Conservation (phyloP, 2,113 vertebrate species). For the Rhinoptilus africanus region DNA sequence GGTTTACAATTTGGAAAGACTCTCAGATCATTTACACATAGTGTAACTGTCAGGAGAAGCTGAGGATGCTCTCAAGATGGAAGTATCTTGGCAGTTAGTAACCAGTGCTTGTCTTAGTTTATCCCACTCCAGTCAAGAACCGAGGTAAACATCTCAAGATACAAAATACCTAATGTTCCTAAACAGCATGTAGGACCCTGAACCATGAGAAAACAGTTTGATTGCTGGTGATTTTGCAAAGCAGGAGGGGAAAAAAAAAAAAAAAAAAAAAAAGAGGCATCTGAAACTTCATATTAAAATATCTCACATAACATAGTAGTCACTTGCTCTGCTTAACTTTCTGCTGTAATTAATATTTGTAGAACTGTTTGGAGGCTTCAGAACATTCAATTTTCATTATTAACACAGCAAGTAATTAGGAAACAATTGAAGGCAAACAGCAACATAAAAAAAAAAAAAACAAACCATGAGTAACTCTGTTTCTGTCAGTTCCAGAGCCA, state of each 20-base stretch:
- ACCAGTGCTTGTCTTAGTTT: background rate
- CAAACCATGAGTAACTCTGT: background rate
- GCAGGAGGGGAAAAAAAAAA: too few species aligned
- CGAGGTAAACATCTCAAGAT: background rate
- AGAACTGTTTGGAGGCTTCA: background rate
- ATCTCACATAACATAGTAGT: background rate
- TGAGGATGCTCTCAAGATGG: background rate
- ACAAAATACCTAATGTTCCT: background rate
- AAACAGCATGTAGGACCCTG: background rate
- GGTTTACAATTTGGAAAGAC: background rate
- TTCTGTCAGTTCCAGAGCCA: background rate
- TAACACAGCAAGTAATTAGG: background rate
- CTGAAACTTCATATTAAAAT: background rate
- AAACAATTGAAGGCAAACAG: background rate
- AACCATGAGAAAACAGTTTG: background rate
- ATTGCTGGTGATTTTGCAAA: background rate
- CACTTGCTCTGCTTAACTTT: background rate
- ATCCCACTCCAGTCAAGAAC: background rate
- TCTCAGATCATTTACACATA: background rate
- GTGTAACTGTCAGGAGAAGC: background rate
- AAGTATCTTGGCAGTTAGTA: background rate
- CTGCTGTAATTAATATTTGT: background rate
- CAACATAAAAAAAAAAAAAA: background rate
- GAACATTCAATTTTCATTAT: background rate
- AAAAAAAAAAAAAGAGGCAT: background rate